Evolutionary conservation across 1,140 invertebrate species (phyloP).

Genomic region (Drosophila biarmipes): DNA sequence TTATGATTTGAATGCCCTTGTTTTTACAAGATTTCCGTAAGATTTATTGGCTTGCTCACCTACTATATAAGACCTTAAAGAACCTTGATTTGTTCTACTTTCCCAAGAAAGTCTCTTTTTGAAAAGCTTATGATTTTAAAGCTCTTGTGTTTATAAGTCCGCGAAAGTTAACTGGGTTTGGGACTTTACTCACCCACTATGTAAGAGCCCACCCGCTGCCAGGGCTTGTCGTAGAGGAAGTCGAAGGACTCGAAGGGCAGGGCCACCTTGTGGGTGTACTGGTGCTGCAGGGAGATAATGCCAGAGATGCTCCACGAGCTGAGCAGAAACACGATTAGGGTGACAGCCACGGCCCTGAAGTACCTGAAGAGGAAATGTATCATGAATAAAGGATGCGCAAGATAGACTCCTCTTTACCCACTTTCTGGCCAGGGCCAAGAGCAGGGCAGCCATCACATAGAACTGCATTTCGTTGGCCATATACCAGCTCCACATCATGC

Average conservation of each 20-base stretch:
- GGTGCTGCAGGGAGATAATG: slow-evolving; percentile 89
- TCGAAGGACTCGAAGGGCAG: slow-evolving; percentile 93
- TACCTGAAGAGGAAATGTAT: slow-evolving; percentile 84
- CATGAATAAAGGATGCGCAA: background rate
- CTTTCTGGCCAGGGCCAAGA: slow-evolving; percentile 91
- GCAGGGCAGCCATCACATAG: slow-evolving; percentile 90
- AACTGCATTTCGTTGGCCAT: slow-evolving; percentile 97
- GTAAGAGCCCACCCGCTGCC: slow-evolving; percentile 92
- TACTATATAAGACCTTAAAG: too few species aligned
- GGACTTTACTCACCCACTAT: slow-evolving; percentile 87
- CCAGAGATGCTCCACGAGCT: slow-evolving; percentile 91
- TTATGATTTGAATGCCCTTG: too few species aligned
- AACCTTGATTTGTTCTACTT: too few species aligned
- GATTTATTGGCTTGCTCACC: too few species aligned
- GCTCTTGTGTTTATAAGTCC: too few species aligned
- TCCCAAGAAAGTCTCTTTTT: too few species aligned
- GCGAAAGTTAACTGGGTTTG: too few species aligned
- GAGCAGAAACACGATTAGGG: slow-evolving; percentile 87
- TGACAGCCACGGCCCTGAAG: slow-evolving; percentile 86
- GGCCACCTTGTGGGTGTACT: slow-evolving; percentile 91
- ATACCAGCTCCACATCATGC: slow-evolving; percentile 96
- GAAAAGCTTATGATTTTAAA: too few species aligned
- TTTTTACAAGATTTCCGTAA: too few species aligned
- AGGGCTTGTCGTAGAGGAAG: slow-evolving; percentile 93
- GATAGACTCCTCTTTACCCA: slow-evolving; percentile 77